Conservation (phyloP, 2,797 vertebrate species). For the Clarias pachynema region DNA sequence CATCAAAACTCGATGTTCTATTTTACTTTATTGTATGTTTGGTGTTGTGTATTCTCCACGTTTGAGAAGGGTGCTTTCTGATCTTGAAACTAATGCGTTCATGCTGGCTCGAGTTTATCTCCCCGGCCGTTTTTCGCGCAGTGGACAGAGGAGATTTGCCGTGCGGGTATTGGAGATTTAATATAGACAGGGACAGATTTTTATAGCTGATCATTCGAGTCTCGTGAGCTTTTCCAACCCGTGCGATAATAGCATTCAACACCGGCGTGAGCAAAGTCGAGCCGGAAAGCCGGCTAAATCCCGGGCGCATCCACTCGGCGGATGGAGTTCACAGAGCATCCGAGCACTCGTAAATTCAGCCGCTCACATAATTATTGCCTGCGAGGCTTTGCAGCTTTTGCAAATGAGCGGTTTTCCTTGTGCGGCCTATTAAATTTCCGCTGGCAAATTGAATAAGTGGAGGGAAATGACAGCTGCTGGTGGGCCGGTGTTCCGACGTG, state of each 20-base stretch:
- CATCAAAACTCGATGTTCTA: neutral
- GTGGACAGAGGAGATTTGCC: constrained; percentile 4
- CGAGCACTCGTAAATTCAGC: constrained; percentile 25
- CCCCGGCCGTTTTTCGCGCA: neutral
- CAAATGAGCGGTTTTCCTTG: constrained; percentile 46
- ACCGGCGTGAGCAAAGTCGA: neutral
- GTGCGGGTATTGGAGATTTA: constrained; percentile 19
- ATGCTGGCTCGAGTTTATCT: neutral
- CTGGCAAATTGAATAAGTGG: constrained; percentile 64
- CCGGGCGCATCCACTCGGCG: neutral
- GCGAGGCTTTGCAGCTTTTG: constrained; percentile 38
- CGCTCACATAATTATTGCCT: constrained; percentile 32
- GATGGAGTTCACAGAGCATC: constrained; percentile 6
- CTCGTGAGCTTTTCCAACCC: constrained; percentile 7
- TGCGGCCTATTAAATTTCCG: constrained; percentile 56
- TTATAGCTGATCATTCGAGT: constrained; percentile 19
- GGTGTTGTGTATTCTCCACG: neutral
- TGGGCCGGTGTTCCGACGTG: constrained; percentile 22
- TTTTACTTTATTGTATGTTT: neutral
- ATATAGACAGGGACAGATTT: constrained; percentile 21
- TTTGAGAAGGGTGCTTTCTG: neutral
- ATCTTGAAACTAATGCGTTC: constrained; percentile 1
- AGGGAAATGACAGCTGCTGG: constrained; percentile 62
- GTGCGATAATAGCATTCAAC: neutral
- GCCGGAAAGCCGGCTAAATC: constrained; percentile 3